These are phyloP conservation scores for Dasypus novemcinctus DNA, from an alignment of 2,113 vertebrate genomes.

Conservation along the genomic window DNA sequence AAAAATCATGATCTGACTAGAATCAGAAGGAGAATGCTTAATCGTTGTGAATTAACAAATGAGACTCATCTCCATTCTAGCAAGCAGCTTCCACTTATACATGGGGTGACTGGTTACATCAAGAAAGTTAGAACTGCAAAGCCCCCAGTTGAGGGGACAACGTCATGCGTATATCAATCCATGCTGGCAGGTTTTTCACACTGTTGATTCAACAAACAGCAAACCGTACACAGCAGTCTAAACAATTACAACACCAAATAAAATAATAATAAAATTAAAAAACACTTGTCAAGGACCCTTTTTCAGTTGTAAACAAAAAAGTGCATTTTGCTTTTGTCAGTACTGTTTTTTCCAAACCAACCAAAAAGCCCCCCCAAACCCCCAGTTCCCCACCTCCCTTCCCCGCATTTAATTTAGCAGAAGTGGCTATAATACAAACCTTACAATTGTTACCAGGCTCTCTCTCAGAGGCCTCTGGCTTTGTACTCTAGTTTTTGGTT, in stretches of 20 bases:
- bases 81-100: constrained; percentile 90
- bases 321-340: constrained; percentile 86
- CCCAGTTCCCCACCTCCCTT: constrained; percentile 64
- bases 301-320: constrained; percentile 90
- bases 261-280: constrained; percentile 88
- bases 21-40: constrained; percentile 88
- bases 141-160: constrained; percentile 86
- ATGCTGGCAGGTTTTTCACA: constrained; percentile 92
- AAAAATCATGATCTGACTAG: constrained; percentile 87
- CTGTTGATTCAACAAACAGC: constrained; percentile 92
- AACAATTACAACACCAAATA: constrained; percentile 91
- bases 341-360: constrained; percentile 76
- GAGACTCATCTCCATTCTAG: constrained; percentile 87
- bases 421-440: constrained; percentile 78
- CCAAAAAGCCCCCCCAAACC: constrained; percentile 74
- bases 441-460: constrained; percentile 84
- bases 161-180: constrained; percentile 91
- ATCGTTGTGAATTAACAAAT: constrained; percentile 86
- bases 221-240: constrained; percentile 91
- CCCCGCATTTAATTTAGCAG: constrained; percentile 81
- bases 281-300: constrained; percentile 90
- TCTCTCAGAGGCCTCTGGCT: constrained; percentile 79
- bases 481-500: constrained; percentile 82
- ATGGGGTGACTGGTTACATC: constrained; percentile 89
- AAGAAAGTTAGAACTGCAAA: constrained; percentile 87